These are phyloP conservation scores for Trissolcus brochymenae DNA, from an alignment of 2,888 invertebrate genomes.

Conservation along the genomic window DNA sequence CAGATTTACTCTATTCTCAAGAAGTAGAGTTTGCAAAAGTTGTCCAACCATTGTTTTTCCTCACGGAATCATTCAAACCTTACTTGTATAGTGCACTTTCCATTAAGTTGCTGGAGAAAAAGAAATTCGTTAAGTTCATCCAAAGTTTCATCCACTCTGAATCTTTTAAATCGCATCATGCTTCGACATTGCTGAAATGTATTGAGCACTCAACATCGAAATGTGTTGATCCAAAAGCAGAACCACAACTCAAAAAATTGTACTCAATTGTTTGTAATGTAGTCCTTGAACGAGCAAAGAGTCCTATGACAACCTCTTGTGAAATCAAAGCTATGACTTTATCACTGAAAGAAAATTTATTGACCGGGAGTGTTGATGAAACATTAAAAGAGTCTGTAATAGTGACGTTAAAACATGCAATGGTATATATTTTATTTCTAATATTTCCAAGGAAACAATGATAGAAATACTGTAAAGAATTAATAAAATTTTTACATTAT, in stretches of 20 bases:
- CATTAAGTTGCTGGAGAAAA: conserved; percentile 14
- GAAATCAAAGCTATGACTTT: conserved; percentile 64
- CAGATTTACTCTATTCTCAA: conserved; percentile 29
- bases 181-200: conserved; percentile 62
- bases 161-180: conserved; percentile 14
- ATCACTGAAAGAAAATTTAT: conserved; percentile 59
- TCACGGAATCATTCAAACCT: conserved; percentile 25
- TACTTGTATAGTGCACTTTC: conserved; percentile 16
- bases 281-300: conserved; percentile 57
- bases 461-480: not conserved
- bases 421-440: conserved; percentile 16
- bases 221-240: conserved; percentile 37
- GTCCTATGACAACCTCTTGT: conserved; percentile 53
- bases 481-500: not conserved
- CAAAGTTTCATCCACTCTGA: conserved; percentile 13
- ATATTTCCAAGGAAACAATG: not conserved
- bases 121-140: conserved; percentile 10
- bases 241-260: conserved; percentile 61
- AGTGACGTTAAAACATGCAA: conserved; percentile 6
- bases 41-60: conserved; percentile 24
- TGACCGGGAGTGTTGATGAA: conserved; percentile 11
- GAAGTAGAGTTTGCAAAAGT: conserved; percentile 24
- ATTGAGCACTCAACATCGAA: conserved; percentile 64
- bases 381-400: not conserved
- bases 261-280: conserved; percentile 62